Base-by-base conservation (phyloP, 2,888 invertebrate genomes). In the Philaethria dido region DNA sequence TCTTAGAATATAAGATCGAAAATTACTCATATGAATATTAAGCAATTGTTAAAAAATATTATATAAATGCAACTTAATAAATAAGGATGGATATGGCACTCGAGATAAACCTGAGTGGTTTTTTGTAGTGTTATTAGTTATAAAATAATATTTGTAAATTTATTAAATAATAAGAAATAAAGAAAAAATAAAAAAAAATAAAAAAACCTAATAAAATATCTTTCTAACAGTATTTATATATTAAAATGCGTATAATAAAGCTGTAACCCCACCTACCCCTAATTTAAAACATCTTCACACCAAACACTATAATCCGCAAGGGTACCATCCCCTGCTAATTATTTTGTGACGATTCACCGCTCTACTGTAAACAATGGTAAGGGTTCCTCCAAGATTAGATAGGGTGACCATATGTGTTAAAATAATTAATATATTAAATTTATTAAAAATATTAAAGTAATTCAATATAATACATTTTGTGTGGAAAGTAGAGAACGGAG, bases 271-370 rank as follows among this genome's bases (percentile, higher is more conserved):
- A 22, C 44, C 29, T 52, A 16, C 16, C 50, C 57, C 11, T 29
- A 47, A 55, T 64, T 45, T 64, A 50, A 64, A 64, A 20, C 64
- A 47, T 50, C 59, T 64, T 64, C 64, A 60, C 67, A 57, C 66
- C 64, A 64, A 64, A 60, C 64, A 63, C 45, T 64, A 60, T 62
- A 62, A 64, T 62, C 69, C 63, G 48, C 64, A 61, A 66, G 70
- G 70, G 69, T 66, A 63, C 60, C 62, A 66, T 74, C 72, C 72
- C 71, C 75, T 78, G 79, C 83, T 83, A 84, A 85, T 85, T 83
- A 83, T 84, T 83, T 78, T 76, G 78, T 80, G 78, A 80, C 82
- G 78, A 79, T 75, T 78, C 82, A 77, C 79, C 77, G 79, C 77
- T 74, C 79, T 72, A 77, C 74, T 77, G 78, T 80, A 82, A 82